Evolutionary conservation across 2,888 invertebrate species (phyloP).

Genomic region (Ochropleura leucogaster): DNA sequence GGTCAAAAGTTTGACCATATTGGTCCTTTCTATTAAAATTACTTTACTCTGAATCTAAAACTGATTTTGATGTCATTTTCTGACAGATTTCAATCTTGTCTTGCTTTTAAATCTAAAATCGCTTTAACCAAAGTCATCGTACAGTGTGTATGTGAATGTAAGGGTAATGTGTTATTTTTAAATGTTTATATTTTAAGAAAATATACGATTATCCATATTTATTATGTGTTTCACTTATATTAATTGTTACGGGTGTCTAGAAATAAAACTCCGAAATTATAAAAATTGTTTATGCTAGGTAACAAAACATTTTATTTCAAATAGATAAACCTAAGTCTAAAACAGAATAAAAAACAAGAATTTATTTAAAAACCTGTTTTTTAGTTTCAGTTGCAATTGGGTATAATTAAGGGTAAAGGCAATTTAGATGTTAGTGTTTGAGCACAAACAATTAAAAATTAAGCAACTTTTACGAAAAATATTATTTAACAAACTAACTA

Average conservation of each 20-base stretch:
- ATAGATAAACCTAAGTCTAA: neutral
- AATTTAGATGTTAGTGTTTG: too few species aligned
- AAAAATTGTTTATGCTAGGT: neutral
- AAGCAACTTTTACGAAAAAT: too few species aligned
- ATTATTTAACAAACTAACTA: too few species aligned
- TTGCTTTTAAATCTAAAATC: conserved; percentile 19
- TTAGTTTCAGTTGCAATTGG: neutral
- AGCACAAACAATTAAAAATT: too few species aligned
- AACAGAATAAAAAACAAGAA: neutral
- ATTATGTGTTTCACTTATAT: conserved; percentile 45
- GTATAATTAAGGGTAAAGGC: neutral
- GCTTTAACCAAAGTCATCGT: conserved; percentile 59
- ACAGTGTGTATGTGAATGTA: conserved; percentile 47
- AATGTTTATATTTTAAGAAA: conserved; percentile 67
- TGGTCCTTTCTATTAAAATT: neutral
- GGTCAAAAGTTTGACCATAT: too few species aligned
- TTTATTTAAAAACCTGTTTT: neutral
- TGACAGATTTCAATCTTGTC: conserved; percentile 34
- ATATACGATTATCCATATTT: conserved; percentile 63
- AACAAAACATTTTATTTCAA: conserved; percentile 1
- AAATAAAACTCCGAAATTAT: neutral
- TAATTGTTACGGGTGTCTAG: neutral
- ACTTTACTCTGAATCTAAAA: too few species aligned
- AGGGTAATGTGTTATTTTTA: conserved; percentile 61
- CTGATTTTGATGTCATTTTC: neutral